Evolutionary conservation across 1,140 invertebrate genomes (phyloP), one percentile per base, ranked within the genome.

Genomic region (Diorhabda carinulata): DNA sequence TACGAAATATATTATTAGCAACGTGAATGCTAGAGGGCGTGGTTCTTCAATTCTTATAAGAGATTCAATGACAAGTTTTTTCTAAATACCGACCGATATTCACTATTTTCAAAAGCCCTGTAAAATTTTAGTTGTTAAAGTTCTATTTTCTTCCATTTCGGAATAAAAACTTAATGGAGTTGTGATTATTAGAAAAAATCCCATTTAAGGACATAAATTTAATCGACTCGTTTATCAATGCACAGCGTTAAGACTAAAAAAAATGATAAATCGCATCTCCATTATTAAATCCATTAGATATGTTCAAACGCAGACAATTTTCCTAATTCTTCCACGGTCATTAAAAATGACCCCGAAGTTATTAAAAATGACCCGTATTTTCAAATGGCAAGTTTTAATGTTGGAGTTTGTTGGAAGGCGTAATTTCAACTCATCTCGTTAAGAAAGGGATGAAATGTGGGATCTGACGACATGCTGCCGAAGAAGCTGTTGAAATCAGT

Each of bases 271-370:
- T 64, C 45, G 47, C 47, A 45, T 45, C 45, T 44, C 62, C 45
- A 64, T 64, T 64, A 45, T 25, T 25, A 47, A 45, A 25, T 8
- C 43, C 62, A 52, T 64, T 64, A 64, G 62, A 43, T 44, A 10
- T 64, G 62, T 64, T 64, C 43, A 44, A 47, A 45, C 57, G 71
- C 67, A 45, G 69, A 69, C 70, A 61, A 70, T 72, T 72, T 74
- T 72, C 71, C 73, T 74, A 74, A 74, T 74, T 74, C 71, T 10
- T 64, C 47, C 70, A 70, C 69, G 73, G 73, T 74, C 72, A 74
- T 74, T 74, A 25, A 25, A 25, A 25, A 25, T 25, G 25, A 25
- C 25, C 25, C 25, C 25, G 25, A 25, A 25, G 25, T 25, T 25
- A 25, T 25, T 25, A 74, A 74, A 70, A 74, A 61, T 73, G 67